phyloP scores from a whole-genome alignment of 2,888 invertebrate genomes.

The Campopleginae sp. region DNA sequence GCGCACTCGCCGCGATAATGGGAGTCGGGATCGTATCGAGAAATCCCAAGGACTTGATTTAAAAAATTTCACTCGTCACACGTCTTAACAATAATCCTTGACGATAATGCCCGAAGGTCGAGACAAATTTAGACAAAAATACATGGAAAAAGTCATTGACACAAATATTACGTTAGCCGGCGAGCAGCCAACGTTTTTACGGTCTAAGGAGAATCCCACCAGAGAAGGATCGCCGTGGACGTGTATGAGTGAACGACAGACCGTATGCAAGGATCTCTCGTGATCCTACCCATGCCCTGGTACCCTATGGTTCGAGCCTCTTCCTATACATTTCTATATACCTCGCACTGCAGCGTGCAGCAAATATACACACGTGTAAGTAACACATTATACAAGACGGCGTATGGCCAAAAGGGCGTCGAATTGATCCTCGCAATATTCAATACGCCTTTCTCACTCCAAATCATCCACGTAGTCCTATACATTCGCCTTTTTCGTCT shows the following conservation, averaged over 20 bases:
- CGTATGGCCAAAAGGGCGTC: constrained; percentile 23
- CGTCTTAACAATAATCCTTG: too few species aligned
- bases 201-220: background rate
- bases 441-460: constrained; percentile 27
- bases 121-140: background rate
- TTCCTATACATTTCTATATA: constrained; percentile 24
- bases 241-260: constrained; percentile 20
- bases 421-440: background rate
- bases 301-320: constrained; percentile 31
- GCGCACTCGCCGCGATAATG: background rate
- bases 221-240: constrained; percentile 15
- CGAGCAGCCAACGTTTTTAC: background rate
- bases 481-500: constrained; percentile 25
- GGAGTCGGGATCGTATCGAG: background rate
- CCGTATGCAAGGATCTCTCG: constrained; percentile 41
- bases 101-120: background rate
- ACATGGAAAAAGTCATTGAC: background rate
- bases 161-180: constrained; percentile 19
- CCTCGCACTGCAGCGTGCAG: constrained; percentile 37
- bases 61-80: background rate
- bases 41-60: background rate
- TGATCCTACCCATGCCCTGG: constrained; percentile 59
- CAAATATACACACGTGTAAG: constrained; percentile 28
- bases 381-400: constrained; percentile 24
- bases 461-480: constrained; percentile 28